Conservation (phyloP, 2,113 vertebrate species). For the Meriones unguiculatus region DNA sequence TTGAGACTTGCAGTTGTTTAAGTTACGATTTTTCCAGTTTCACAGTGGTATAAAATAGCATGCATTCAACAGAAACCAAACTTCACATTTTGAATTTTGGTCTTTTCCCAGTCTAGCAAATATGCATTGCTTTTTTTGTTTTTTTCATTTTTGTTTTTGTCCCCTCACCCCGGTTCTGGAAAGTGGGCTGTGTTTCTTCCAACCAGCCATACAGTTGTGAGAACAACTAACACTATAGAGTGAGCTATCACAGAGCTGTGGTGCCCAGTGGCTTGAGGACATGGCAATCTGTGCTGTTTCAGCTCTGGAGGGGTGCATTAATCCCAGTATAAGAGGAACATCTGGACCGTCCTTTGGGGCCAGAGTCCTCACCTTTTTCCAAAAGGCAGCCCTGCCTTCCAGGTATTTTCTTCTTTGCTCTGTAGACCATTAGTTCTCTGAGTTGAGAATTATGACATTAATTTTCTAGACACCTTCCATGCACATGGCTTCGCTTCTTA, state of each 20-base stretch:
- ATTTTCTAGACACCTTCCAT: constrained; percentile 48
- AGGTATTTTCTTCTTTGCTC: constrained; percentile 50
- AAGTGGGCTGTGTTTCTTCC: neutral
- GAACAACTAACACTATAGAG: neutral
- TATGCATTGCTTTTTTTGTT: neutral
- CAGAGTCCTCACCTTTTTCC: neutral
- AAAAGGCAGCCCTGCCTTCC: constrained; percentile 25
- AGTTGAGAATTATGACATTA: constrained; percentile 31
- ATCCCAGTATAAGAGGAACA: neutral
- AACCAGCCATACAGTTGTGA: neutral
- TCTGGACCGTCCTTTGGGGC: neutral
- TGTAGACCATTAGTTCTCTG: constrained; percentile 2
- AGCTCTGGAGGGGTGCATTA: neutral
- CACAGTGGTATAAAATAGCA: neutral
- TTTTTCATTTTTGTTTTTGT: no score
- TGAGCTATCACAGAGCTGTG: neutral
- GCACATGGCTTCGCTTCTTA: neutral
- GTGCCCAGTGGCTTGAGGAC: neutral
- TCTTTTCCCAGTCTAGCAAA: neutral
- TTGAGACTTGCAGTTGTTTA: neutral
- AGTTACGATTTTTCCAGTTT: neutral
- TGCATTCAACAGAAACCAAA: neutral
- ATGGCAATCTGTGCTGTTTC: neutral
- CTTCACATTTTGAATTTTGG: neutral
- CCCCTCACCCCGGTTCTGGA: neutral